Evolutionary conservation across 2,113 vertebrate genomes (phyloP).

Genomic region (Nesoenas mayeri): DNA sequence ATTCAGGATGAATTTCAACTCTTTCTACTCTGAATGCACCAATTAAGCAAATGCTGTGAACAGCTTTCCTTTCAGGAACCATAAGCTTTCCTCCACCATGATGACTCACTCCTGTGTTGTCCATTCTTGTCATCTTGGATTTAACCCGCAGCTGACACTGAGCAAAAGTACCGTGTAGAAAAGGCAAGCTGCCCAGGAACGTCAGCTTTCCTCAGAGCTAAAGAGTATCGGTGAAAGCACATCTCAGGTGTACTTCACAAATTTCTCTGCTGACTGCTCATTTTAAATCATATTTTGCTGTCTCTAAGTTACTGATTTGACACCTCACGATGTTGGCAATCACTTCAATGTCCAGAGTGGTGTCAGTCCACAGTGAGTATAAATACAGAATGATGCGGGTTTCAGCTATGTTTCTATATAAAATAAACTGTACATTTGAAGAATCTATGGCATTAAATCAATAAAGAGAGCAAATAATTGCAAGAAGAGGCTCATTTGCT

Average conservation of each 20-base stretch:
- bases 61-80: neutral
- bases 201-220: neutral
- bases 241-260: neutral
- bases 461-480: neutral
- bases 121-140: neutral
- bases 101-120: neutral
- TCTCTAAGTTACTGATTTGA: neutral
- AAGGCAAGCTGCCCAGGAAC: neutral
- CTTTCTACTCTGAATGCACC: neutral
- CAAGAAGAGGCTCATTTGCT: neutral
- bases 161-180: neutral
- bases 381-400: neutral
- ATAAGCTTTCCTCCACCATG: neutral
- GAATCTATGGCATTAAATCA: neutral
- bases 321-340: neutral
- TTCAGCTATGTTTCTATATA: neutral
- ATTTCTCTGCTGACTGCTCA: neutral
- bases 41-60: neutral
- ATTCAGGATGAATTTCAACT: neutral
- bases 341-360: neutral
- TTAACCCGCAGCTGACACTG: neutral
- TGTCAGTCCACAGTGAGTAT: neutral
- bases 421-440: neutral
- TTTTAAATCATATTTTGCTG: neutral
- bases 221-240: neutral